These are phyloP conservation scores for Dendroctonus ponderosae DNA, from an alignment of 1,140 invertebrate genomes.

Conservation along the genomic window DNA sequence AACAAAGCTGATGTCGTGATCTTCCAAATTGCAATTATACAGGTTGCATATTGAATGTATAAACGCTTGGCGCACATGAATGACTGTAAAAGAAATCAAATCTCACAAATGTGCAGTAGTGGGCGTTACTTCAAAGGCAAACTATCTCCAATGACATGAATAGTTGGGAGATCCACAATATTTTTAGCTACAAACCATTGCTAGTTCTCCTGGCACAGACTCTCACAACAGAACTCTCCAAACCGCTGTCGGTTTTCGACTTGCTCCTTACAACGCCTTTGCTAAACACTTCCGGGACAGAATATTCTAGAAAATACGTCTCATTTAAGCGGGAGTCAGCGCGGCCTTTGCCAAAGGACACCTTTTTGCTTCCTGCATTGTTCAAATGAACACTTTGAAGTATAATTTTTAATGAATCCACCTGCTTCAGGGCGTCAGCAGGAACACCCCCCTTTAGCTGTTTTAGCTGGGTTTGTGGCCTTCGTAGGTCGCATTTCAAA, in stretches of 20 bases:
- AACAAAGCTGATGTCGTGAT: slow-evolving; percentile 41
- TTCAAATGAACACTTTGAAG: slow-evolving; percentile 44
- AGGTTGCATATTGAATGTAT: slow-evolving; percentile 43
- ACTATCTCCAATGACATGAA: too few relatives aligned
- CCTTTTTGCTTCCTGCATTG: slow-evolving; percentile 41
- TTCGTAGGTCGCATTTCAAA: slow-evolving; percentile 38
- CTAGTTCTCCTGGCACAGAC: slow-evolving; percentile 42
- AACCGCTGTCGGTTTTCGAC: slow-evolving; percentile 43
- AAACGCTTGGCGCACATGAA: slow-evolving; percentile 43
- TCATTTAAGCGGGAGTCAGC: slow-evolving; percentile 36
- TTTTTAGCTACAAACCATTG: slow-evolving; percentile 18
- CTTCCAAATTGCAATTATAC: slow-evolving; percentile 37
- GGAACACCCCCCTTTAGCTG: slow-evolving; percentile 13
- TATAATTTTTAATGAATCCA: slow-evolving; percentile 43
- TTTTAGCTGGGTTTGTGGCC: slow-evolving; percentile 8
- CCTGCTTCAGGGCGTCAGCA: slow-evolving; percentile 40
- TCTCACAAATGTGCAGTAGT: neutral
- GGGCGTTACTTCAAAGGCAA: too few relatives aligned
- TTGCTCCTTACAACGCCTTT: slow-evolving; percentile 31
- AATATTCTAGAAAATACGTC: slow-evolving; percentile 48
- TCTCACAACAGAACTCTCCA: slow-evolving; percentile 41
- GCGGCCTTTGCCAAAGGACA: slow-evolving; percentile 23
- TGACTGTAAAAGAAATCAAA: slow-evolving; percentile 29
- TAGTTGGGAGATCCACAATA: too few relatives aligned
- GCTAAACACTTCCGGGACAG: slow-evolving; percentile 40